Evolutionary conservation across 2,797 vertebrate genomes (phyloP).

Genomic region (Acropternis orthonyx): DNA sequence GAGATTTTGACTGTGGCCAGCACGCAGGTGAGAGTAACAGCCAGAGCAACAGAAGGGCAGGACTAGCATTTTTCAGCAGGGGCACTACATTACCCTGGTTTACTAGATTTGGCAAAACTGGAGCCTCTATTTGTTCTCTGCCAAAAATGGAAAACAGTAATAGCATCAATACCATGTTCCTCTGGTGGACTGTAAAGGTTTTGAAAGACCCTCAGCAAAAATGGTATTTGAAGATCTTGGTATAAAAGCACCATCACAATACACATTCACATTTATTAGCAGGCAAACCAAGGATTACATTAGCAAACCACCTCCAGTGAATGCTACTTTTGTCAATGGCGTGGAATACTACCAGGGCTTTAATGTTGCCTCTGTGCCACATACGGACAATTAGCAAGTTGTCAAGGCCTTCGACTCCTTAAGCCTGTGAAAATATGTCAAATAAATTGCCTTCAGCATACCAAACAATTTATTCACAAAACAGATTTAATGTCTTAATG

Average conservation of each 20-base stretch:
- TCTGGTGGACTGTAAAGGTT: not conserved
- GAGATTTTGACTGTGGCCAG: not conserved
- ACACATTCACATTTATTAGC: not conserved
- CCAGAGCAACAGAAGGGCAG: not conserved
- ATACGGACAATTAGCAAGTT: not conserved
- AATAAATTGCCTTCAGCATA: conserved; percentile 6
- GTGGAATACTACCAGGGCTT: not conserved
- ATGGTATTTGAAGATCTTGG: not conserved
- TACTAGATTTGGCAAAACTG: not conserved
- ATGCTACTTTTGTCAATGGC: not conserved
- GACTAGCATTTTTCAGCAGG: not conserved
- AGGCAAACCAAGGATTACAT: not conserved
- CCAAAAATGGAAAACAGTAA: not conserved
- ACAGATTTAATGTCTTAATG: conserved; percentile 53
- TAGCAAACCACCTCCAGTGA: not conserved
- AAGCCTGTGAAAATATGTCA: conserved; percentile 40
- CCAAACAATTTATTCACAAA: conserved; percentile 59
- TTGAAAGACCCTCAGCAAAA: not conserved
- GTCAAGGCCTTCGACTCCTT: not conserved
- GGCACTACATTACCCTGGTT: not conserved
- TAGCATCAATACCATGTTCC: not conserved
- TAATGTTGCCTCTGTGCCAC: not conserved
- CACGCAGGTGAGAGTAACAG: not conserved
- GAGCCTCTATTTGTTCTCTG: not conserved
- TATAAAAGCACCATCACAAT: not conserved